phyloP scores from a whole-genome alignment of 2,888 invertebrate species.

The Camptogramma bilineatum region DNA sequence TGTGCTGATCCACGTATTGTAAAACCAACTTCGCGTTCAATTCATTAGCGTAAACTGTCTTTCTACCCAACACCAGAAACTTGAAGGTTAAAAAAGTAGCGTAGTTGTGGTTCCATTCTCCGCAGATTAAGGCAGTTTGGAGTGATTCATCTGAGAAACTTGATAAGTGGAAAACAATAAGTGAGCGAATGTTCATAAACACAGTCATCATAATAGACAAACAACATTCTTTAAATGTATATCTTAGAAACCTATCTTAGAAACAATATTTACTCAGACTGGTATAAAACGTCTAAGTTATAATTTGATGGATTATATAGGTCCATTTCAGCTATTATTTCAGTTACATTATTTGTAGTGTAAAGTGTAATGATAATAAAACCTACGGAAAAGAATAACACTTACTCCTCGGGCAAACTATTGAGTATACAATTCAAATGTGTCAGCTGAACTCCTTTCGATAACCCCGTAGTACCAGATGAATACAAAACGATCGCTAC shows the following conservation, averaged over 20 bases:
- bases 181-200: too few relatives aligned
- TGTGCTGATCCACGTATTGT: conserved; percentile 54
- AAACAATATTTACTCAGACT: too few relatives aligned
- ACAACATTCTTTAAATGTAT: too few relatives aligned
- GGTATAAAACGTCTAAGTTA: too few relatives aligned
- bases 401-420: conserved; percentile 65
- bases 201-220: too few relatives aligned
- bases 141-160: conserved; percentile 61
- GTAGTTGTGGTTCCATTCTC: conserved; percentile 73
- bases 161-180: conserved; percentile 32
- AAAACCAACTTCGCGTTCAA: conserved; percentile 48
- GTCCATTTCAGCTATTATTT: too few relatives aligned
- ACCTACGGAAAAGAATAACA: conserved; percentile 26
- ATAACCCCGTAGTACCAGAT: conserved; percentile 89
- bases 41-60: conserved; percentile 58
- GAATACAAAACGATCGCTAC: conserved; percentile 85
- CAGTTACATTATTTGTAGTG: too few relatives aligned
- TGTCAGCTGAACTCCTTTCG: conserved; percentile 88
- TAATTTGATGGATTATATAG: too few relatives aligned
- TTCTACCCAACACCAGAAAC: conserved; percentile 63
- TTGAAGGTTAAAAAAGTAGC: conserved; percentile 70
- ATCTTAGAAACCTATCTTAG: too few relatives aligned
- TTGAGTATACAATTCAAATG: conserved; percentile 83
- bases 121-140: conserved; percentile 59
- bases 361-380: not conserved